Evolutionary conservation across 2,888 invertebrate genomes (phyloP), one percentile per base, ranked within the genome.

Genomic region (Cosmia trapezina): DNA sequence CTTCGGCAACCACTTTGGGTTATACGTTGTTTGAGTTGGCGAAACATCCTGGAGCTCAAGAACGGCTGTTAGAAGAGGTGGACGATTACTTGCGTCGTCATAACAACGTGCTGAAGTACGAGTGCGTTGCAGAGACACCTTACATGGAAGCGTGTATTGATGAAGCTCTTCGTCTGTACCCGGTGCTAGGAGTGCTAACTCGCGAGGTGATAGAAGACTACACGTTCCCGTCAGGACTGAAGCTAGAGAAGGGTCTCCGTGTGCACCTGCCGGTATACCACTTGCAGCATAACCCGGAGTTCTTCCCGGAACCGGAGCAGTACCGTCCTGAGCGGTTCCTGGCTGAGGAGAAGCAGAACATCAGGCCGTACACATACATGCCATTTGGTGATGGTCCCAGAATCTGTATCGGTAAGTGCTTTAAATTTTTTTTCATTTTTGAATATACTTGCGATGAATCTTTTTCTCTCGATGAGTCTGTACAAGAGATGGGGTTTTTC

Each of bases 351-450:
- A 94, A 87, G 63, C 70, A 80, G 0, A 87, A 90, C 19, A 87
- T 94, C 4, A 90, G 78, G 33, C 93, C 92, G 0, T 94, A 90
- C 64, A 93, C 92, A 0, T 95, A 92, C 73, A 80, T 94, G 63
- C 94, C 95, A 0, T 95, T 94, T 73, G 95, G 95, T 19, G 94
- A 93, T 74, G 94, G 95, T 3, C 93, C 91, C 0, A 89, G 94
- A 73, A 85, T 90, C 57, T 95, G 95, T 75, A 89, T 95, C 19
- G 95, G 95, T 95, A 86, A 88, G 90, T 82, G 22, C 4, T n/a
- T 14, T n/a, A n/a, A n/a, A 45, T 14, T 11, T 17, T 9, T 43
- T 28, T 28, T 56, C 22, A 53, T 12, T 12, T 6, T 12, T n/a
- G n/a, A 2, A 8, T 47, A 17, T 51, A n/a, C 17, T 22, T 22